A percentile compares a stretch with the other conserved stretches of the same genome.
Conservation (phyloP, 2,888 invertebrate genomes). For the Frankliniella intonsa region DNA sequence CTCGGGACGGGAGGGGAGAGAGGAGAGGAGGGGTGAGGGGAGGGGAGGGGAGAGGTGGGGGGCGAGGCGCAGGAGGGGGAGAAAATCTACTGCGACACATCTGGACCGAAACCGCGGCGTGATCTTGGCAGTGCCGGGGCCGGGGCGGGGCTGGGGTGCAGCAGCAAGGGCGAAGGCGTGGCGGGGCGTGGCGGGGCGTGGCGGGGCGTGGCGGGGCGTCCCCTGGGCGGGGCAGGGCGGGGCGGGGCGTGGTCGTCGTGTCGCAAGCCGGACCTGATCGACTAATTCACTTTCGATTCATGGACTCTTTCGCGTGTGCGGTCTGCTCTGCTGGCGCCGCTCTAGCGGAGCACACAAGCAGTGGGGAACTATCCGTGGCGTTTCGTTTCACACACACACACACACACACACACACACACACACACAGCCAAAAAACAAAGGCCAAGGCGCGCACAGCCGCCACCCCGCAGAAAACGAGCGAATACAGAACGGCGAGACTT, state of each 20-base stretch:
- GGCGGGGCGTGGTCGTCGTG: constrained; percentile 5
- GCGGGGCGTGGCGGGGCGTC: neutral
- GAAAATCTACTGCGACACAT: constrained; percentile 38
- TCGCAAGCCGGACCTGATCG: constrained; percentile 7
- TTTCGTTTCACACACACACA: too few relatives aligned
- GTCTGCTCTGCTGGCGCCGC: neutral
- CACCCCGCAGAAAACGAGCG: too few relatives aligned
- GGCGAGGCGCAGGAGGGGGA: constrained; percentile 31
- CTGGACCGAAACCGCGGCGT: constrained; percentile 36
- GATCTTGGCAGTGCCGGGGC: constrained; percentile 30
- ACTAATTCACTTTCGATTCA: constrained; percentile 20
- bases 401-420: too few relatives aligned
- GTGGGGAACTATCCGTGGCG: too few relatives aligned
- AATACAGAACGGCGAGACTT: too few relatives aligned
- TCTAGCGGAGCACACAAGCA: neutral
- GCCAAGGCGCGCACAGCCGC: too few relatives aligned
- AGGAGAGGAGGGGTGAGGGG: constrained; percentile 13
- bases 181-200: neutral
- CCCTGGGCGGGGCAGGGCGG: neutral
- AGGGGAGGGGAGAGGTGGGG: constrained; percentile 8
- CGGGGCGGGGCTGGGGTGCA: constrained; percentile 30
- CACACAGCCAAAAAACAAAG: too few relatives aligned
- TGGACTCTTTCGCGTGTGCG: neutral
- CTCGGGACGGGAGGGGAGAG: constrained; percentile 34
- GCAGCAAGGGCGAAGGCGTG: constrained; percentile 5